phyloP scores from a whole-genome alignment of 64 coral and sea anemone species.

The Pocillopora damicornis region DNA sequence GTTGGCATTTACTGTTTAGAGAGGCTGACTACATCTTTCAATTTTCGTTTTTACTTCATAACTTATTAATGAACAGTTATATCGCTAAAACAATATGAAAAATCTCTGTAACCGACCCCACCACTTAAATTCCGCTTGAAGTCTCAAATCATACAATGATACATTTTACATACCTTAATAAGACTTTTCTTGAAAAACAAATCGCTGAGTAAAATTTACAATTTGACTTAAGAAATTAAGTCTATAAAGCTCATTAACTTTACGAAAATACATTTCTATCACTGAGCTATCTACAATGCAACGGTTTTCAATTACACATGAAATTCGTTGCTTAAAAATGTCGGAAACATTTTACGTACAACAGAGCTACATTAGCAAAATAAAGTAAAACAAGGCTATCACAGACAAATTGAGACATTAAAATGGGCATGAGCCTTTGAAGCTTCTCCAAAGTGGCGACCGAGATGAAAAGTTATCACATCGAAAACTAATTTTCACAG shows the following conservation, averaged over 20 bases:
- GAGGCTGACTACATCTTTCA: too few species aligned
- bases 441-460: too few species aligned
- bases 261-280: slow-evolving; percentile 3
- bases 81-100: too few species aligned
- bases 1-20: too few species aligned
- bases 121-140: background rate
- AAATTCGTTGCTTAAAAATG: background rate
- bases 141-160: background rate
- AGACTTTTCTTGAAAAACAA: background rate
- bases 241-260: background rate
- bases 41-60: too few species aligned
- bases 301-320: background rate
- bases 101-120: background rate
- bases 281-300: background rate
- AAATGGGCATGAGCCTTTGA: too few species aligned
- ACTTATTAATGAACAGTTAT: too few species aligned
- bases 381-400: background rate
- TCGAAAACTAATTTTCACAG: too few species aligned
- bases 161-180: background rate
- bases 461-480: too few species aligned
- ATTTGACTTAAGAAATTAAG: background rate
- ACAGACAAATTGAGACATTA: background rate
- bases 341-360: background rate
- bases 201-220: background rate
- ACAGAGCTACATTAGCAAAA: background rate